Evolutionary conservation across 2,888 invertebrate genomes (phyloP).

Genomic region (Leptinotarsa peninsularis): DNA sequence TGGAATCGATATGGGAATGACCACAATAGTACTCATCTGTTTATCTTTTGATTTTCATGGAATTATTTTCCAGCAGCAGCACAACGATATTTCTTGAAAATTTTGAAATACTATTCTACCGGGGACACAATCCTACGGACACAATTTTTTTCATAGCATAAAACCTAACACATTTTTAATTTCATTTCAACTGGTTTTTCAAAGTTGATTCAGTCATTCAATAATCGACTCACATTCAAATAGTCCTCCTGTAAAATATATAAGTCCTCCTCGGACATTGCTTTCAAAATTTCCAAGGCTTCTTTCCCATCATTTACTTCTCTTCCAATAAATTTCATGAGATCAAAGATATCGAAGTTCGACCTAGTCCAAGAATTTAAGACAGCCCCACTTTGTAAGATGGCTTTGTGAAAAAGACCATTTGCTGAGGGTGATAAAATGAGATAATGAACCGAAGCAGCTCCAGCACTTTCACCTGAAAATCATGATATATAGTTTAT

Average conservation of each 20-base stretch:
- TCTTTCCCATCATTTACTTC: slow-evolving; percentile 43
- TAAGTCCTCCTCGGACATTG: slow-evolving; percentile 42
- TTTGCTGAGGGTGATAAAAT: slow-evolving; percentile 66
- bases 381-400: slow-evolving; percentile 26
- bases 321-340: slow-evolving; percentile 44
- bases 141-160: too few species aligned
- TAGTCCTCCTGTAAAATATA: neutral
- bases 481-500: neutral
- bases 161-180: too few species aligned
- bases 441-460: slow-evolving; percentile 65
- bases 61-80: too few species aligned
- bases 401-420: slow-evolving; percentile 32
- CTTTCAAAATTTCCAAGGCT: slow-evolving; percentile 45
- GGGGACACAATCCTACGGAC: too few species aligned
- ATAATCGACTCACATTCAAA: neutral
- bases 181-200: too few species aligned
- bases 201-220: too few species aligned
- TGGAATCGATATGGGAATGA: too few species aligned
- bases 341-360: neutral
- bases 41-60: too few species aligned
- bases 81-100: too few species aligned
- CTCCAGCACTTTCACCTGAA: slow-evolving; percentile 64
- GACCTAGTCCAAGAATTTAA: slow-evolving; percentile 25
- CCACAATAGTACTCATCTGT: too few species aligned
- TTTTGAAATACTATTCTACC: too few species aligned